These are phyloP conservation scores for Etheostoma nigrum DNA, from an alignment of 2,797 vertebrate species.

Conservation along the genomic window DNA sequence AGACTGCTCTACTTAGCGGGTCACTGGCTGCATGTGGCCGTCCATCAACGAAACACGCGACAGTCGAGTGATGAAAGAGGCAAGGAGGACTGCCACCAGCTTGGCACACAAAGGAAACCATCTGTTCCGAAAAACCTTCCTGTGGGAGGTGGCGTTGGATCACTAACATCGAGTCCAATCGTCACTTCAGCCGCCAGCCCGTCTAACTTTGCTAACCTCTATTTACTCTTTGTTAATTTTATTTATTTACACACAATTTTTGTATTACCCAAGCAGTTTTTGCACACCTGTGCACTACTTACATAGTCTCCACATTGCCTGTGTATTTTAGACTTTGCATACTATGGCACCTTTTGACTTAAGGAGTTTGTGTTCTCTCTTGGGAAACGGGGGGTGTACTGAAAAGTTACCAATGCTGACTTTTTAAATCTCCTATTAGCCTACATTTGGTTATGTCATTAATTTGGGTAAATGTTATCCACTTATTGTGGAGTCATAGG, in stretches of 20 bases:
- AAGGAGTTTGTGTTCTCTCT: slow-evolving; percentile 21
- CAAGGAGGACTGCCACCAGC: slow-evolving; percentile 41
- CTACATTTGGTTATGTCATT: slow-evolving; percentile 27
- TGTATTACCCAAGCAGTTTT: slow-evolving; percentile 40
- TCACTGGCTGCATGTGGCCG: slow-evolving; percentile 56
- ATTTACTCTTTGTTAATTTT: slow-evolving; percentile 47
- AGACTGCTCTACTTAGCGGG: slow-evolving; percentile 58
- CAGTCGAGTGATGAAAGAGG: slow-evolving; percentile 46
- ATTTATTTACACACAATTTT: slow-evolving; percentile 47
- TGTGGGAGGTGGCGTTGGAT: slow-evolving; percentile 35
- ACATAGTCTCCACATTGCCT: slow-evolving; percentile 47
- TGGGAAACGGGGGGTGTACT: neutral
- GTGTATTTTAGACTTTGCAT: slow-evolving; percentile 51
- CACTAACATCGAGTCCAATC: slow-evolving; percentile 42
- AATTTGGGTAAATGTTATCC: slow-evolving; percentile 1
- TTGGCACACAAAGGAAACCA: slow-evolving; percentile 51
- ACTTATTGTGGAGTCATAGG: neutral
- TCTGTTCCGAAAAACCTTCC: slow-evolving; percentile 54
- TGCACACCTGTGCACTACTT: slow-evolving; percentile 51
- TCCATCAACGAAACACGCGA: slow-evolving; percentile 57
- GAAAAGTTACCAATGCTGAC: slow-evolving; percentile 9
- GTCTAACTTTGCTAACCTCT: slow-evolving; percentile 43
- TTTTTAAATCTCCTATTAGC: slow-evolving; percentile 15
- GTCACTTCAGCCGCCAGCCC: slow-evolving; percentile 27
- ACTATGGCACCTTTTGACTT: slow-evolving; percentile 45